Evolutionary conservation across 2,113 vertebrate species (phyloP), one percentile per base, ranked within the genome.

Genomic region (Coregonus clupeaformis): DNA sequence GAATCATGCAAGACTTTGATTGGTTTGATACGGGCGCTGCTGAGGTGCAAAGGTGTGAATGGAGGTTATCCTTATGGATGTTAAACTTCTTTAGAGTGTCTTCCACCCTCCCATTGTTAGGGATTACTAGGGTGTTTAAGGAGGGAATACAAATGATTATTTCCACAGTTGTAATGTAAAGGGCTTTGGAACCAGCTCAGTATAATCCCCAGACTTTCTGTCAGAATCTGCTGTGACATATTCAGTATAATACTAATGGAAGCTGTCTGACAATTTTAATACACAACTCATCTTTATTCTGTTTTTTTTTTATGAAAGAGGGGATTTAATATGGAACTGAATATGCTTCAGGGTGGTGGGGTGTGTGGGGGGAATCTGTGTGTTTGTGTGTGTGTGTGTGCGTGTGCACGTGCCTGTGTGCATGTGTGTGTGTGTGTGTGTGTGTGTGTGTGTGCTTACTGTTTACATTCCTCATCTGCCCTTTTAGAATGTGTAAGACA

Each of bases 201-300:
- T 30, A 30, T 67, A 67, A 67, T 67, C 65, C 65, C 65, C 16
- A 67, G 5, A 67, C 30, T 30, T 32, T 27, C 62, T 67, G 65
- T 67, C 29, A 32, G 65, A 67, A 67, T 20, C 65, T 4, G 42
- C 65, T 36, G 30, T 30, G 65, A 67, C 36, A 36, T 67, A 27
- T 52, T 18, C 16, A 18, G 16, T 67, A 67, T 36, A 67, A 12
- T 36, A 32, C 65, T 36, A 67, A 42, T 67, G 65, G 29, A 67
- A 36, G 14, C 14, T 11, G 6, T 67, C 65, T 36, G 30, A 27
- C 65, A 2, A 9, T 42, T 27, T 67, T 67, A 67, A 32, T 36
- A 36, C 30, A 20, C 29, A 22, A 14, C 30, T 67, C 36, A 67
- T 67, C 65, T 67, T 42, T 30, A 65, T 29, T 65, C 27, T 0